Conservation (phyloP, 2,113 vertebrate species). For the Protobothrops mucrosquamatus region DNA sequence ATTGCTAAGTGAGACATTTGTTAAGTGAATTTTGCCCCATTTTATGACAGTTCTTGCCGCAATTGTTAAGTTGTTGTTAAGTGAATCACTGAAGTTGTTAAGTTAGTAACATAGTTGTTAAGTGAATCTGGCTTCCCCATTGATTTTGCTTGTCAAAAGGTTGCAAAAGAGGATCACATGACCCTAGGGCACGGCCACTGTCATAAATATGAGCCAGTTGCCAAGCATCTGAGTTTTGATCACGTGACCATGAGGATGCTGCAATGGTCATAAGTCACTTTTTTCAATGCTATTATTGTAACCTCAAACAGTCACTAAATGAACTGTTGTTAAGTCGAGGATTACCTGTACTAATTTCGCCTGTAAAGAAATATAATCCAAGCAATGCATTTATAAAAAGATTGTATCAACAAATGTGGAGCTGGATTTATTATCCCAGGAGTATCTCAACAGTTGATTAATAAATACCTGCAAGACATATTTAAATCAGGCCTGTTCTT, state of each 20-base stretch:
- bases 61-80: not conserved
- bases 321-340: not conserved
- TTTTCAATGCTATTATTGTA: not conserved
- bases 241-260: not conserved
- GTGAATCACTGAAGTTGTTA: not conserved
- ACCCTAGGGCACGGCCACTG: no score
- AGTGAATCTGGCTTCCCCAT: not conserved
- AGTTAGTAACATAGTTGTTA: not conserved
- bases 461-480: not conserved
- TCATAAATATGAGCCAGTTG: not conserved
- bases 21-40: not conserved
- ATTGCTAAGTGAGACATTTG: not conserved
- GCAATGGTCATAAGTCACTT: not conserved
- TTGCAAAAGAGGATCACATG: not conserved
- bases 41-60: not conserved
- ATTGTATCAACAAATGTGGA: not conserved
- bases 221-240: not conserved
- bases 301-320: not conserved
- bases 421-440: not conserved
- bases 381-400: not conserved
- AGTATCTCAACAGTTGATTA: not conserved
- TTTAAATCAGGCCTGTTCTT: not conserved
- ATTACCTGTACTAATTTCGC: not conserved
- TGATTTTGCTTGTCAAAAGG: not conserved
- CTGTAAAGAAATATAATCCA: not conserved